Evolutionary conservation across 2,113 vertebrate species (phyloP).

Genomic region (Chionis minor): DNA sequence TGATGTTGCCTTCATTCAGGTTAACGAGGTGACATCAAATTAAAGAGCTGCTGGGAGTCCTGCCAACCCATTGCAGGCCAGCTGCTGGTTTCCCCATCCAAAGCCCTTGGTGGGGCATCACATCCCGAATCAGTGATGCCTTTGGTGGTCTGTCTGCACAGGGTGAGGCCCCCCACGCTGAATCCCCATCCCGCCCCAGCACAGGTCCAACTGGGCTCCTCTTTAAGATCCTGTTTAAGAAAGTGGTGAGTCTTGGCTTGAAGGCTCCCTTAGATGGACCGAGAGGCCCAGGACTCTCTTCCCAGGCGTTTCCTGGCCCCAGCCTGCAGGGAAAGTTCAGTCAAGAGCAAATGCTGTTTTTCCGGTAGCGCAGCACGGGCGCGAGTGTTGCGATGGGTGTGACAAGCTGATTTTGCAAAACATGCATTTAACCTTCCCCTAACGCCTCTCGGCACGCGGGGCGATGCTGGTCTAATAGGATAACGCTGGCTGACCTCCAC

Average conservation of each 20-base stretch:
- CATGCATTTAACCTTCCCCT: neutral
- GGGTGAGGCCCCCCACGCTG: neutral
- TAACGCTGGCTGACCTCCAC: neutral
- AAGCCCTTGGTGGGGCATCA: neutral
- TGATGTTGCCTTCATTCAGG: neutral
- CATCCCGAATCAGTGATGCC: neutral
- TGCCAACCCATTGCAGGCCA: neutral
- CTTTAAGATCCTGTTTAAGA: neutral
- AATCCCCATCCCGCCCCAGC: neutral
- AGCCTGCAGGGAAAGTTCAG: neutral
- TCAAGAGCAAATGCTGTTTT: neutral
- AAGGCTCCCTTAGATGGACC: neutral
- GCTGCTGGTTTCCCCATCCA: neutral
- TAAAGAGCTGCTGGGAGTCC: neutral
- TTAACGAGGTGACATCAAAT: neutral
- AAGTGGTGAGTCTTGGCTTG: neutral
- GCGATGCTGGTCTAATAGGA: neutral
- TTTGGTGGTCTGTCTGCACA: neutral
- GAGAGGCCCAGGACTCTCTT: neutral
- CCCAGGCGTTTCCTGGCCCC: neutral
- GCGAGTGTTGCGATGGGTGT: neutral
- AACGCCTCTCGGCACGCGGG: accelerated
- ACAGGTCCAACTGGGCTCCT: neutral
- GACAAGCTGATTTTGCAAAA: neutral
- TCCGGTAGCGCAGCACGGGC: neutral